Evolutionary conservation across 1,140 invertebrate species (phyloP).

Genomic region (Gyrodactylus salaris): DNA sequence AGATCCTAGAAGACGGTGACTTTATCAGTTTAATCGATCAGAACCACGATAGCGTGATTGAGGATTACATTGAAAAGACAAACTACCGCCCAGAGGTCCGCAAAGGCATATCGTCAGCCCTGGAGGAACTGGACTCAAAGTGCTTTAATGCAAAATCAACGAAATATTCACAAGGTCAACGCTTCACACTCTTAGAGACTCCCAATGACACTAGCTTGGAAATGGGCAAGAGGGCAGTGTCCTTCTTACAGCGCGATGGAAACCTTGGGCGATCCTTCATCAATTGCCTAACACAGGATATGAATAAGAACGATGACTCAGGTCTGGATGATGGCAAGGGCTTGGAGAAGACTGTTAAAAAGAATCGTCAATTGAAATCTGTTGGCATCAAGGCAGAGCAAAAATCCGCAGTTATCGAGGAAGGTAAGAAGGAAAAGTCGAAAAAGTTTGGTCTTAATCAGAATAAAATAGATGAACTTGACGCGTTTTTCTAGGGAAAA

Average conservation of each 20-base stretch:
- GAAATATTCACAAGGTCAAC: background rate
- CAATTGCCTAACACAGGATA: background rate
- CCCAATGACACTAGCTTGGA: background rate
- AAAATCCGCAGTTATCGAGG: background rate
- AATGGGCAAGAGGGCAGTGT: background rate
- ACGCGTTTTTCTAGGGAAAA: background rate
- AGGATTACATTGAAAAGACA: background rate
- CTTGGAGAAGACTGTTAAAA: background rate
- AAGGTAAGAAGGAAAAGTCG: background rate
- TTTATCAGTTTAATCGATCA: background rate
- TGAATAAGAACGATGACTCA: background rate
- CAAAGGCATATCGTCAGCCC: background rate
- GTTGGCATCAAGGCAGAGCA: background rate
- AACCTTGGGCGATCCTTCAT: background rate
- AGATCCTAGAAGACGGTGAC: background rate
- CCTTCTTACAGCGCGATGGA: background rate
- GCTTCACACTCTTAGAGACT: background rate
- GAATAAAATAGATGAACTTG: background rate
- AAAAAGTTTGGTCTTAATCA: background rate
- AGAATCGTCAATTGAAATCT: background rate
- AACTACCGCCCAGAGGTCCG: background rate
- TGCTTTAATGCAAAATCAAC: background rate
- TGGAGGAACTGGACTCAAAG: background rate
- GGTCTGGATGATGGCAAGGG: background rate
- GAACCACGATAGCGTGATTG: background rate